Conservation (phyloP, 92 coral and sea anemone genomes). For the Phenganax marumi region DNA sequence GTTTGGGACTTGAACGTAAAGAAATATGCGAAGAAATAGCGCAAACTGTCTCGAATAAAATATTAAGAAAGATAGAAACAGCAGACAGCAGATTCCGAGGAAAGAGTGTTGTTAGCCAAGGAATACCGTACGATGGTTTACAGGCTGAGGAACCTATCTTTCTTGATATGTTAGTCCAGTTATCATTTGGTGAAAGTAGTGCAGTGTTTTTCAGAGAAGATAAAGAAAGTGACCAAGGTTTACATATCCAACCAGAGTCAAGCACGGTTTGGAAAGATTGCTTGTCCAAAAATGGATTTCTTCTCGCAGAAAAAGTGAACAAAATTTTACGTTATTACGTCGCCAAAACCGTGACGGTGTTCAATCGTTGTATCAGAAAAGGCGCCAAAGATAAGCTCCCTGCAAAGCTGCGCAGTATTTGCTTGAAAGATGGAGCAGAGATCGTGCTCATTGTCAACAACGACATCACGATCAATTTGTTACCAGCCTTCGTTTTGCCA, state of each 20-base stretch:
- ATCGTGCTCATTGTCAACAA: slow-evolving; percentile 77
- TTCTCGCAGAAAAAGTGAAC: slow-evolving; percentile 92
- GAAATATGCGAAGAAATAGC: slow-evolving; percentile 99
- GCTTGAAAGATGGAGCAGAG: slow-evolving; percentile 80
- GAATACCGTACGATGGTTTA: slow-evolving; percentile 94
- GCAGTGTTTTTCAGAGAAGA: slow-evolving; percentile 87
- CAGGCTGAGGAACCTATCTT: slow-evolving; percentile 96
- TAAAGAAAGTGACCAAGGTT: slow-evolving; percentile 64
- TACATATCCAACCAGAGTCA: slow-evolving; percentile 89
- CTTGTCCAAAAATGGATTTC: slow-evolving; percentile 82
- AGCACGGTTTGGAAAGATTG: slow-evolving; percentile 96
- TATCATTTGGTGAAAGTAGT: slow-evolving; percentile 83
- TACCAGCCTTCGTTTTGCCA: slow-evolving; percentile 96
- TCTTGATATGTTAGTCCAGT: slow-evolving; percentile 92
- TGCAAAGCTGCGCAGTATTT: slow-evolving; percentile 74
- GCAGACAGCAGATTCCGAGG: slow-evolving; percentile 95
- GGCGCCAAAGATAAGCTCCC: slow-evolving; percentile 78
- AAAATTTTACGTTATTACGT: slow-evolving; percentile 77
- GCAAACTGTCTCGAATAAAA: slow-evolving; percentile 77
- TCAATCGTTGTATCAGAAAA: slow-evolving; percentile 77
- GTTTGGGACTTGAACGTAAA: slow-evolving; percentile 86
- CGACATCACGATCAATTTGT: slow-evolving; percentile 81
- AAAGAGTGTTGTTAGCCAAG: slow-evolving; percentile 89
- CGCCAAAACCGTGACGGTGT: slow-evolving; percentile 84
- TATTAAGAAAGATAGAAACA: slow-evolving; percentile 88